These are phyloP conservation scores for Dendrolimus punctatus DNA, from an alignment of 1,140 invertebrate species.

Conservation along the genomic window DNA sequence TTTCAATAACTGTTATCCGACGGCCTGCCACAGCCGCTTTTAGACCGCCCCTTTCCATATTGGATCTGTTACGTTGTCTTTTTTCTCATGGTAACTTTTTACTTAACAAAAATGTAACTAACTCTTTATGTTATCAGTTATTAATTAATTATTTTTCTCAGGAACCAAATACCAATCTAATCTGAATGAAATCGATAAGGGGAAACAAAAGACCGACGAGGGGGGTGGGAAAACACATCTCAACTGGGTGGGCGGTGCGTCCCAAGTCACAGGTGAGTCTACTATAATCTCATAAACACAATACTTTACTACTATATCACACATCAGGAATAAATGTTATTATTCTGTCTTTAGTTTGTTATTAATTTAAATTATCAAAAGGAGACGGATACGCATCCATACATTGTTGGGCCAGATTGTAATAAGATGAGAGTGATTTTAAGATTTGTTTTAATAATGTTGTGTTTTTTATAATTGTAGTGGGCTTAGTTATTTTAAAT, in stretches of 20 bases:
- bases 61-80: constrained; percentile 21
- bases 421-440: too few species aligned
- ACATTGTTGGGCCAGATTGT: too few species aligned
- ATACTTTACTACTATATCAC: neutral
- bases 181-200: constrained; percentile 64
- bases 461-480: too few species aligned
- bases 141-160: constrained; percentile 15
- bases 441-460: too few species aligned
- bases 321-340: neutral
- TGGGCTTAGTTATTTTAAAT: too few species aligned
- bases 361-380: too few species aligned
- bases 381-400: too few species aligned
- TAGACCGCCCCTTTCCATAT: constrained; percentile 46
- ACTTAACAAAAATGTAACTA: neutral
- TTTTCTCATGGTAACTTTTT: too few species aligned
- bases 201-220: constrained; percentile 64
- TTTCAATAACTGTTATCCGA: constrained; percentile 60
- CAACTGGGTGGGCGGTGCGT: constrained; percentile 62
- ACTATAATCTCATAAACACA: neutral
- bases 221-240: constrained; percentile 62
- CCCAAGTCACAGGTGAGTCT: constrained; percentile 51
- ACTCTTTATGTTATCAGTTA: neutral
- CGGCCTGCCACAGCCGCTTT: constrained; percentile 20
- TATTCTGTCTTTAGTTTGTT: too few species aligned
- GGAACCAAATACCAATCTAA: constrained; percentile 65